phyloP scores from a whole-genome alignment of 2,113 vertebrate genomes.

The Abramis brama region DNA sequence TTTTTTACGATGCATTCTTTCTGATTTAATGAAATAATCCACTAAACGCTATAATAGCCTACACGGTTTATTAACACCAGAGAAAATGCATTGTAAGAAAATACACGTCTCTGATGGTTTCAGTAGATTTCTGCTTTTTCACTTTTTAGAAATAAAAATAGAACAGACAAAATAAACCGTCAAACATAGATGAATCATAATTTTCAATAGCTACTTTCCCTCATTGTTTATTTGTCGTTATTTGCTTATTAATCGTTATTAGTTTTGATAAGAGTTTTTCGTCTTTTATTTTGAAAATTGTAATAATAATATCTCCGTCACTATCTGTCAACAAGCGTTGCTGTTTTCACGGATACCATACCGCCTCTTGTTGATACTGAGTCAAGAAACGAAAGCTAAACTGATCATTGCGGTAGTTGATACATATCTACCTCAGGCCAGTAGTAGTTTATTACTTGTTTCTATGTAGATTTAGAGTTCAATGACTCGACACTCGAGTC shows the following conservation, averaged over 20 bases:
- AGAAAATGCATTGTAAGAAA: too few species aligned
- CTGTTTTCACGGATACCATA: neutral
- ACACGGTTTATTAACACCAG: neutral
- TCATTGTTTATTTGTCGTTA: neutral
- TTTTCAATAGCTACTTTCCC: neutral
- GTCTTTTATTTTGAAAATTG: conserved; percentile 39
- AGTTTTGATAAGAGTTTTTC: neutral
- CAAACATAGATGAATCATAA: neutral
- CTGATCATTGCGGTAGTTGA: neutral
- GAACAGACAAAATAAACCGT: neutral
- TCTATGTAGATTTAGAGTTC: neutral
- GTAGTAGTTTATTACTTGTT: neutral
- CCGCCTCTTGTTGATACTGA: neutral
- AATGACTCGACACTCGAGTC: neutral
- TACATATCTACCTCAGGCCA: neutral
- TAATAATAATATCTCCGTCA: neutral
- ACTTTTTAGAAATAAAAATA: neutral
- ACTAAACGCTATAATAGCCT: neutral
- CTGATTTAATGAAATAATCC: neutral
- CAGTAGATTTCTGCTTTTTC: neutral
- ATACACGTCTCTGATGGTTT: too few species aligned
- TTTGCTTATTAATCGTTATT: neutral
- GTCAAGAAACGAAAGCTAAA: conserved; percentile 29
- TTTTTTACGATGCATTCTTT: neutral
- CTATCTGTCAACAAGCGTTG: neutral